phyloP scores from a whole-genome alignment of 2,797 vertebrate species.

The Ataeniobius toweri region DNA sequence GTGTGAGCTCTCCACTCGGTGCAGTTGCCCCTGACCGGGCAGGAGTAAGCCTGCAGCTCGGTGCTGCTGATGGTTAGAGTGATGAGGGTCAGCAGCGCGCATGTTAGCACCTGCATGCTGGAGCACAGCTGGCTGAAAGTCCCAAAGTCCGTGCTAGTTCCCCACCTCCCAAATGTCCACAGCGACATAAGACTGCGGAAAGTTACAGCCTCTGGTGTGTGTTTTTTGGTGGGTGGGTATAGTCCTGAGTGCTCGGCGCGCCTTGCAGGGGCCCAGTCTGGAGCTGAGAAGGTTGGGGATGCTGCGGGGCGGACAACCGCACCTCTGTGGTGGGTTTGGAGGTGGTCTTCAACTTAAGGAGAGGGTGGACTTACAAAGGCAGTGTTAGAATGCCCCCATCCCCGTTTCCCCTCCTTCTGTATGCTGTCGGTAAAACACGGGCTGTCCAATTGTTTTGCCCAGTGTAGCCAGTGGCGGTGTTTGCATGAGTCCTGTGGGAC shows the following conservation, averaged over 20 bases:
- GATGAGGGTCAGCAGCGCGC: conserved; percentile 63
- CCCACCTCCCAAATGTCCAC: conserved; percentile 3
- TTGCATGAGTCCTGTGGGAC: too few relatives aligned
- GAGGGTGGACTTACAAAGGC: conserved; percentile 64
- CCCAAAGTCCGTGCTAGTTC: background rate
- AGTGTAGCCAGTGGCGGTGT: background rate
- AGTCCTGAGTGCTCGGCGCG: conserved; percentile 31
- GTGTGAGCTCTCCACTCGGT: conserved; percentile 83
- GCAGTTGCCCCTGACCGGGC: conserved; percentile 86
- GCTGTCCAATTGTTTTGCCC: background rate
- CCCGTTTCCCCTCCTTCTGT: background rate
- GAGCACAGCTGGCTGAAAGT: background rate
- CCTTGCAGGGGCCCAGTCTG: conserved; percentile 29
- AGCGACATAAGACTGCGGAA: background rate
- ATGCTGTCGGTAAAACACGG: background rate
- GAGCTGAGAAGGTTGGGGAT: conserved; percentile 54
- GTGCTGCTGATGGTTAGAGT: conserved; percentile 36
- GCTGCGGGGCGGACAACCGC: conserved; percentile 56
- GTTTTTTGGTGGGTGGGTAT: background rate
- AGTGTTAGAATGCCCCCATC: conserved; percentile 50
- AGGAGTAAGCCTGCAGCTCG: conserved; percentile 49
- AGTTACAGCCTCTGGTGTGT: background rate
- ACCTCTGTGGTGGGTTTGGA: conserved; percentile 57
- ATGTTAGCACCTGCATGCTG: conserved; percentile 68
- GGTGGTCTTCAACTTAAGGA: conserved; percentile 66